Base-by-base conservation (phyloP, 1,140 invertebrate genomes). In the Scaptomyza hsui region DNA sequence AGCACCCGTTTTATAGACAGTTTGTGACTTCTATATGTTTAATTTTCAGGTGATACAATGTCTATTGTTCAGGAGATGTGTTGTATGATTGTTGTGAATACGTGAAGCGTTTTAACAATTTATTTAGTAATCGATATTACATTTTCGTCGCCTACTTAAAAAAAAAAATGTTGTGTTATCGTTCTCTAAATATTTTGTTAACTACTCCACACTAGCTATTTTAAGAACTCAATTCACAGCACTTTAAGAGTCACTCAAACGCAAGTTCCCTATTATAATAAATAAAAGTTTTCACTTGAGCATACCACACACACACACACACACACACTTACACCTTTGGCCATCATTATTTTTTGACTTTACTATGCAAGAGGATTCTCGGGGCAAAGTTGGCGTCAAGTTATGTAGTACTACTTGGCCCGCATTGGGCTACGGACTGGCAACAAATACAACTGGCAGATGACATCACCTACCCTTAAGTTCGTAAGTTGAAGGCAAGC, bases 311-410 rank as follows among this genome's bases (percentile, higher is more conserved):
- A 2, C 51, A 49, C 47, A 18, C 32, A 35, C 49, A 21, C 24
- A 5, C 1, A 18, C 10, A 37, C 15, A 16, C 18, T 19, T 4
- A 13, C 5, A 52, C 37, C 15, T 21, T 9, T 24, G 32, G 13
- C 19, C 57, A 52, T 62, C 59, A 62, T 69, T 62, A 69, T 53
- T 53, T 53, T 48, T 32, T 16, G 48, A 13, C 41, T 45, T 32
- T 61, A 51, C 13, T 24, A 21, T 24, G 35, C n/a, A 18, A 61
- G 16, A 26, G 10, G 10, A 49, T 24, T 51, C 12, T 13, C 10
- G 21, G 19, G 32, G 9, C 32, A 53, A 52, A 60, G 47, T 69
- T 69, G 65, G 48, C 56, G 39, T 42, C 44, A 59, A 67, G 63
- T 59, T 41, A 15, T 51, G 37, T 60, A 45, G 32, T n/a, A 37